Conservation (phyloP, 2,113 vertebrate species). For the Rhinopomastus cyanomelas region DNA sequence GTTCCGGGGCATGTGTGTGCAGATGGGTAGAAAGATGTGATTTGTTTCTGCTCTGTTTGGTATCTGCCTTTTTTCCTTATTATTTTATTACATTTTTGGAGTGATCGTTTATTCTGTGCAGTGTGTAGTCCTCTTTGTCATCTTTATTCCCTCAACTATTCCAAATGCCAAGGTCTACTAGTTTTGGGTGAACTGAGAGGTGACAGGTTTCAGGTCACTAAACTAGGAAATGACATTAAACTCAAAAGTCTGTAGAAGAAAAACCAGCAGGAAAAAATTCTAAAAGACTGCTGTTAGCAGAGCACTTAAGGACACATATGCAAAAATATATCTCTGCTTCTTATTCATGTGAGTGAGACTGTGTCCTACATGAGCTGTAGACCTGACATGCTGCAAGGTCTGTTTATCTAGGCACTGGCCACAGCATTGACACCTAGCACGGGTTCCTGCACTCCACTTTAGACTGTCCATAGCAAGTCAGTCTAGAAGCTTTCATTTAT, state of each 20-base stretch:
- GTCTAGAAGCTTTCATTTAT: background rate
- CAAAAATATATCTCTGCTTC: background rate
- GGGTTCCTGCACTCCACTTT: background rate
- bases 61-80: background rate
- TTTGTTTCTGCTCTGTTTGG: constrained; percentile 66
- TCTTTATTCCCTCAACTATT: background rate
- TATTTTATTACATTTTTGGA: background rate
- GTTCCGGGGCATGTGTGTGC: constrained; percentile 51
- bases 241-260: background rate
- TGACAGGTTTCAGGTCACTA: background rate
- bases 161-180: background rate
- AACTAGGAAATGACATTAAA: background rate
- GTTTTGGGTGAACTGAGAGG: background rate
- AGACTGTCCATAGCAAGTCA: background rate
- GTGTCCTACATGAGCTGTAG: background rate
- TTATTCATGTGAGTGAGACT: background rate
- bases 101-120: background rate
- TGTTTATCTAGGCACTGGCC: background rate
- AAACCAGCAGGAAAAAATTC: background rate
- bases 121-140: background rate
- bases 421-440: background rate
- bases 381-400: background rate
- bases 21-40: constrained; percentile 56
- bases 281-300: background rate
- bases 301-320: background rate